These are phyloP conservation scores for Helleia helle DNA, from an alignment of 2,888 invertebrate species.

Conservation along the genomic window DNA sequence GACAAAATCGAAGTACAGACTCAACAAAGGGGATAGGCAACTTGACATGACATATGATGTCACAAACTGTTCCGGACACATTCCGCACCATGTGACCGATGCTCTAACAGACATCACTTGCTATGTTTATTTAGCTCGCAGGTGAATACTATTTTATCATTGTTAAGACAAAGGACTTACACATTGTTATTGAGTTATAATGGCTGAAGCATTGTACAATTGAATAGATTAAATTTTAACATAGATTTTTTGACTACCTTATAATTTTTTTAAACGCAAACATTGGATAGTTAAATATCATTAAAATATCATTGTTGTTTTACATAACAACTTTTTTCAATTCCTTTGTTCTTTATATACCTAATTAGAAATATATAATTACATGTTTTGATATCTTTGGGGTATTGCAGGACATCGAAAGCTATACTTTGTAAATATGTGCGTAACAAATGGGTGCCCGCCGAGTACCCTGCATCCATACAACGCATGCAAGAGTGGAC, in stretches of 20 bases:
- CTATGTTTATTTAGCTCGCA: slow-evolving; percentile 94
- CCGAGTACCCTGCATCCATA: slow-evolving; percentile 91
- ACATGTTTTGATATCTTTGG: background rate
- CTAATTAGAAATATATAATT: no score
- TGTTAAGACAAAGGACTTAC: no score
- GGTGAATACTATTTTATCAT: slow-evolving; percentile 40
- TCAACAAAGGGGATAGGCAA: slow-evolving; percentile 97
- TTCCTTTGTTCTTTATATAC: no score
- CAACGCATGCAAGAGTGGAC: slow-evolving; percentile 97
- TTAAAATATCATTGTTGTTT: no score
- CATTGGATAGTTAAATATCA: no score
- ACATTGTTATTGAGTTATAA: no score
- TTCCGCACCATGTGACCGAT: slow-evolving; percentile 96
- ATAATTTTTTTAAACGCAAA: no score
- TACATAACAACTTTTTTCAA: no score
- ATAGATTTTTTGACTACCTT: no score
- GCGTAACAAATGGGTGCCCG: slow-evolving; percentile 93
- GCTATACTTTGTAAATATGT: slow-evolving; percentile 92
- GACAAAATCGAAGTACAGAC: slow-evolving; percentile 93
- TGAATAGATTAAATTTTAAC: no score
- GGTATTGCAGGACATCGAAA: slow-evolving; percentile 77
- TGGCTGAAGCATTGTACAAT: no score
- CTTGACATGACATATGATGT: slow-evolving; percentile 92
- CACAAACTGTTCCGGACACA: slow-evolving; percentile 64
- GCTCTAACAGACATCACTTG: slow-evolving; percentile 97